A percentile compares a stretch with the other conserved stretches of the same genome.
Evolutionary conservation across 2,797 vertebrate species (phyloP).

Genomic region (Champsocephalus gunnari): DNA sequence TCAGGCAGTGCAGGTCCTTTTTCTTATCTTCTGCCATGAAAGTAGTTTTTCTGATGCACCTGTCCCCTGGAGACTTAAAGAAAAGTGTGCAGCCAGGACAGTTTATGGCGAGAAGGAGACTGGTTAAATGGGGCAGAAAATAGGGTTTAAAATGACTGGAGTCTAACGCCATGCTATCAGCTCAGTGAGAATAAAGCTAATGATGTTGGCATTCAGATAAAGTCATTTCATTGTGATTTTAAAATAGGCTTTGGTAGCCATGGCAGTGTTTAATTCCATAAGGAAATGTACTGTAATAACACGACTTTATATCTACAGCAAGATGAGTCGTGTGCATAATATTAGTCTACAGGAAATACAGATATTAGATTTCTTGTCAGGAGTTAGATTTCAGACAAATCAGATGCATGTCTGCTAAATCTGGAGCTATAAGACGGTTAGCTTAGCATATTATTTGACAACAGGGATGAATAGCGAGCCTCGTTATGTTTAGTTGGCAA

Average conservation of each 20-base stretch:
- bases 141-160: conserved; percentile 4
- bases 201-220: background rate
- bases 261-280: too few species aligned
- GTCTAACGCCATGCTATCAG: background rate
- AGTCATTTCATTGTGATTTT: background rate
- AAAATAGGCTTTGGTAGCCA: background rate
- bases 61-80: conserved; percentile 41
- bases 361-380: background rate
- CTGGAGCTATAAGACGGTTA: background rate
- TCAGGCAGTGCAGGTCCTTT: conserved; percentile 25
- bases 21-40: conserved; percentile 48
- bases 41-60: conserved; percentile 45
- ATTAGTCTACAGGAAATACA: background rate
- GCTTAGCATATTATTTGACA: background rate
- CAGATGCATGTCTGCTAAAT: background rate
- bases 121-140: conserved; percentile 16
- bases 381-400: background rate
- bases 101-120: conserved; percentile 23
- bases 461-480: background rate
- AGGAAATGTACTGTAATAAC: background rate
- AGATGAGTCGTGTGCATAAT: background rate
- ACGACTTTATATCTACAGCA: background rate
- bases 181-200: conserved; percentile 5
- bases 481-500: too few species aligned
- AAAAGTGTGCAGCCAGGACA: conserved; percentile 29